These are phyloP conservation scores for Agrochola lychnidis DNA, from an alignment of 2,888 invertebrate genomes.

Conservation along the genomic window DNA sequence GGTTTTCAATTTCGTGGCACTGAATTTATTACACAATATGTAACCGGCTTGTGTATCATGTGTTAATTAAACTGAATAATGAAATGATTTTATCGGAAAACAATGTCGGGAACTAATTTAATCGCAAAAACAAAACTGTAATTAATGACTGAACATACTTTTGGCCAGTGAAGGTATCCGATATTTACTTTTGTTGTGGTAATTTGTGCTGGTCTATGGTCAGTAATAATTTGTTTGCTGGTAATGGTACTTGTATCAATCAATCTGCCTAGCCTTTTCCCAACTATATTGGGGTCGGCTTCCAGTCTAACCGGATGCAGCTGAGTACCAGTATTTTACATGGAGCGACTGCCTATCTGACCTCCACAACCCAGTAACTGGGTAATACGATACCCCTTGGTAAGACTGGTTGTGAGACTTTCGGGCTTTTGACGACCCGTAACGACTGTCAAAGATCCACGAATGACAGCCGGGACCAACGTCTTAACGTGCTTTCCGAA, in stretches of 20 bases:
- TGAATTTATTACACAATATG: conserved; percentile 59
- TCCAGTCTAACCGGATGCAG: too few species aligned
- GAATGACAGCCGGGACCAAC: too few species aligned
- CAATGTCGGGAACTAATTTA: conserved; percentile 66
- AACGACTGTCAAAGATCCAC: too few species aligned
- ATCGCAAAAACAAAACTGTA: conserved; percentile 48
- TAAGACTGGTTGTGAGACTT: too few species aligned
- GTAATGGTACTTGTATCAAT: not conserved
- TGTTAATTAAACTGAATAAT: conserved; percentile 76
- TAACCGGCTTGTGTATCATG: conserved; percentile 57
- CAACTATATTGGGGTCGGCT: too few species aligned
- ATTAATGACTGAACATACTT: conserved; percentile 38
- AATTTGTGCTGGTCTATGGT: conserved; percentile 2
- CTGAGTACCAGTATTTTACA: too few species aligned
- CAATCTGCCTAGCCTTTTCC: too few species aligned
- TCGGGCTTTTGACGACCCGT: too few species aligned
- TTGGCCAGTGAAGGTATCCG: conserved; percentile 16
- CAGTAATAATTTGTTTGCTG: not conserved
- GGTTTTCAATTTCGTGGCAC: conserved; percentile 67
- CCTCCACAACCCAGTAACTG: too few species aligned
- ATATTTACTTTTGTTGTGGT: conserved; percentile 20
- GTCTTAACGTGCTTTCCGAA: too few species aligned
- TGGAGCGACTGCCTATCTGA: too few species aligned
- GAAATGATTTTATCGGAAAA: conserved; percentile 73
- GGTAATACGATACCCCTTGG: too few species aligned